Conservation (phyloP, 2,113 vertebrate species). For the Procavia capensis region DNA sequence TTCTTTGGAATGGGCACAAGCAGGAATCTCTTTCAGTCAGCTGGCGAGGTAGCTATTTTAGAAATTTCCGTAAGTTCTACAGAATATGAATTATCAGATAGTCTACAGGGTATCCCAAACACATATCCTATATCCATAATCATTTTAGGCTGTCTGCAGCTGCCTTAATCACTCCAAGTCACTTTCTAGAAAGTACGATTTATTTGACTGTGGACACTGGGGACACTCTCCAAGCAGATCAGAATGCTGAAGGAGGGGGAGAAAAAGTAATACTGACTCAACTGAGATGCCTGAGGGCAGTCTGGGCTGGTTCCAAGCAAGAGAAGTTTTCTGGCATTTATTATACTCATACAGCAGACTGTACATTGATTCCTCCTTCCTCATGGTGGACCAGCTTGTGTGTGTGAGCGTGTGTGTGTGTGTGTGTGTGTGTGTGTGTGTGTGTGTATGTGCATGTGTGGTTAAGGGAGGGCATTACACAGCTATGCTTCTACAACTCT, state of each 20-base stretch:
- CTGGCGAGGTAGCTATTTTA: too few species aligned
- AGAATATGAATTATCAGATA: background rate
- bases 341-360: rapidly evolving
- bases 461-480: background rate
- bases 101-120: background rate
- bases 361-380: background rate
- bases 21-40: too few species aligned
- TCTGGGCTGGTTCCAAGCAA: background rate
- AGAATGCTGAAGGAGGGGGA: background rate
- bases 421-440: too few species aligned
- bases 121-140: background rate
- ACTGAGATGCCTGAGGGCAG: background rate
- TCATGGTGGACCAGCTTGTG: rapidly evolving
- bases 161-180: background rate
- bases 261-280: background rate
- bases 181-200: background rate
- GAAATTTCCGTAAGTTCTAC: background rate
- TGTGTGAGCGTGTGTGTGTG: too few species aligned
- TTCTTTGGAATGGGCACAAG: too few species aligned
- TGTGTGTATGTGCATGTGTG: too few species aligned
- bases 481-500: background rate
- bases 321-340: background rate
- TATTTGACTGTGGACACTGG: background rate
- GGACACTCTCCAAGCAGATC: background rate
- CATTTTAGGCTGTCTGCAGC: background rate